Base-by-base conservation (phyloP, 2,888 invertebrate genomes). In the Empis stercorea region DNA sequence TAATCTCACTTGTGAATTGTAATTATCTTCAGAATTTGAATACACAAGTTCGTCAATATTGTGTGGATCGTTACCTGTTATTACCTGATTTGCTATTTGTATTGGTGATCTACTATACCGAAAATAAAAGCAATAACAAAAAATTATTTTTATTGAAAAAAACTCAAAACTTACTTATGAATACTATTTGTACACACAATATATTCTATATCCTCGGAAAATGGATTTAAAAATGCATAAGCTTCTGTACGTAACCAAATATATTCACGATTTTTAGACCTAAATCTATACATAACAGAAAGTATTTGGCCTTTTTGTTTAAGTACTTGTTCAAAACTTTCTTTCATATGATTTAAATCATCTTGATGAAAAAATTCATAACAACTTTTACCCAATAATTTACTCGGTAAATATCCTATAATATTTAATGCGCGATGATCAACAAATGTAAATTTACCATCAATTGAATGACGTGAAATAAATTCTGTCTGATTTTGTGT, bases 371-470 rank as follows among this genome's bases (percentile, higher is more conserved):
- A 92, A 68, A 92, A 89, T 60, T 94, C 93, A 68, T 92, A 94
- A 70, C 91, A 91, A 49, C 85, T 82, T 67, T 93, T 91, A 51
- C 91, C 92, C 49, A 95, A 74, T 52, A 95, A 75, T 66, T 94
- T 93, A 11, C 87, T 85, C 15, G 93, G 91, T 48, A 87, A 83
- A 70, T 92, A 89, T 16, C 92, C 93, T 45, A 94, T 74, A 54
- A 94, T 76, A 55, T 80, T 80, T 57, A 87, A 81, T 47, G 92
- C 91, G 61, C 93, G 80, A 69, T 93, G 93, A 72, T 95, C 95
- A 46, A 95, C 92, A 71, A 96, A 96, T 48, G 93, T 91, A 71
- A 95, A 92, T 65, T 93, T 94, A 17, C 95, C 94, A 65, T 95
- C 94, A 60, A 84, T 82, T 42, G 87, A 83, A 72, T 95, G 92